phyloP scores from a whole-genome alignment of 2,888 invertebrate genomes.

The Perizoma flavofasciatum region DNA sequence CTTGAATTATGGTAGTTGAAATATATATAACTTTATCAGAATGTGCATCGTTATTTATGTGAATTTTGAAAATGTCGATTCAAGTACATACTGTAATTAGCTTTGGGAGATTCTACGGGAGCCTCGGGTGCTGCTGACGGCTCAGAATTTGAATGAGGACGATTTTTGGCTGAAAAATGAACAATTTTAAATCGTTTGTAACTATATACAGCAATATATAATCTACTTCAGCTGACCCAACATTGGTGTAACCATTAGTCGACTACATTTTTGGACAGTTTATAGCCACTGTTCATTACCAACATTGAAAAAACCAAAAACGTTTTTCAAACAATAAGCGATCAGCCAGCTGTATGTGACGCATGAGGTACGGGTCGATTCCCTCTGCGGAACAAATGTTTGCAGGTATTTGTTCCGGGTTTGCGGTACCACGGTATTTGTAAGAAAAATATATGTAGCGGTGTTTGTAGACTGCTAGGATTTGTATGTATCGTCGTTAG shows the following conservation, averaged over 20 bases:
- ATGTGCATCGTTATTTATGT: not conserved
- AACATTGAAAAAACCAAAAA: conserved; percentile 2
- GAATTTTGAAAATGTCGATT: conserved; percentile 14
- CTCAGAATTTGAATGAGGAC: conserved; percentile 53
- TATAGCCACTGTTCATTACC: conserved; percentile 25
- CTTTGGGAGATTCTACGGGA: conserved; percentile 64
- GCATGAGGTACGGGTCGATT: too few relatives aligned
- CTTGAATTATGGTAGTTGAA: conserved; percentile 1
- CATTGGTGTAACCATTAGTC: too few relatives aligned
- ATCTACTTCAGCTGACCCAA: not conserved
- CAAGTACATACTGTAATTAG: conserved; percentile 64
- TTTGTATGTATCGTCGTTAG: too few relatives aligned
- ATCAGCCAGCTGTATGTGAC: too few relatives aligned
- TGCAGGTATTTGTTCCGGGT: too few relatives aligned
- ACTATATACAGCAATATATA: not conserved
- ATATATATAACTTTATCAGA: too few relatives aligned
- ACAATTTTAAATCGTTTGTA: not conserved
- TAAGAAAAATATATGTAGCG: too few relatives aligned
- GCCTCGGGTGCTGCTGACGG: conserved; percentile 52
- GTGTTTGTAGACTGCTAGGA: too few relatives aligned
- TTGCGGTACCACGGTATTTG: too few relatives aligned
- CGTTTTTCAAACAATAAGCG: too few relatives aligned
- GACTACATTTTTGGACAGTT: not conserved
- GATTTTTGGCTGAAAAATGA: conserved; percentile 64
- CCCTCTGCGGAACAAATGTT: too few relatives aligned